Conservation (phyloP, 2,113 vertebrate genomes). For the Poeciliopsis turrubarensis region DNA sequence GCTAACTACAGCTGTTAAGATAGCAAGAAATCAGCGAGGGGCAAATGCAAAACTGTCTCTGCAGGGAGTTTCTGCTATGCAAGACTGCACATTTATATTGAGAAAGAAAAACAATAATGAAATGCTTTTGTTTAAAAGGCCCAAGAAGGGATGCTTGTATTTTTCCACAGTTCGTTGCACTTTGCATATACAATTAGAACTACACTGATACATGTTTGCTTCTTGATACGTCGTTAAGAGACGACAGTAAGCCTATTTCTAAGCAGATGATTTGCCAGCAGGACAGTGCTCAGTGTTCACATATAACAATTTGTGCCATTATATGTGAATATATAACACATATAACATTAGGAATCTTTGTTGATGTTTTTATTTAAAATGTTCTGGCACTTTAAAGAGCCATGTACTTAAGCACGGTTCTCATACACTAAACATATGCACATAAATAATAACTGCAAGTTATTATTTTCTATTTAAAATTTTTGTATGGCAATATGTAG, state of each 20-base stretch:
- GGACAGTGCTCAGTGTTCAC: too few species aligned
- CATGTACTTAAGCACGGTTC: too few species aligned
- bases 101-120: background rate
- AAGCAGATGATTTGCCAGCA: background rate
- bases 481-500: too few species aligned
- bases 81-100: constrained; percentile 22
- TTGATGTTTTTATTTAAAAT: too few species aligned
- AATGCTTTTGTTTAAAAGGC: background rate
- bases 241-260: background rate
- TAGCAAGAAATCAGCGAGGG: constrained; percentile 60
- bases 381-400: too few species aligned
- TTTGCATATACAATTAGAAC: too few species aligned
- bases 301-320: too few species aligned
- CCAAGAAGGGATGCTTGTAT: background rate
- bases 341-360: too few species aligned
- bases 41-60: constrained; percentile 53
- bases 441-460: too few species aligned
- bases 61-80: constrained; percentile 29
- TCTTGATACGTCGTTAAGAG: background rate
- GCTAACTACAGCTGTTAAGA: constrained; percentile 56
- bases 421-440: too few species aligned
- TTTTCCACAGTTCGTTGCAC: background rate
- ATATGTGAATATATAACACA: too few species aligned
- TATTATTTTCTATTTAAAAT: too few species aligned
- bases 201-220: background rate